Base-by-base conservation (phyloP, 1,140 invertebrate species). In the Ectropis grisescens region DNA sequence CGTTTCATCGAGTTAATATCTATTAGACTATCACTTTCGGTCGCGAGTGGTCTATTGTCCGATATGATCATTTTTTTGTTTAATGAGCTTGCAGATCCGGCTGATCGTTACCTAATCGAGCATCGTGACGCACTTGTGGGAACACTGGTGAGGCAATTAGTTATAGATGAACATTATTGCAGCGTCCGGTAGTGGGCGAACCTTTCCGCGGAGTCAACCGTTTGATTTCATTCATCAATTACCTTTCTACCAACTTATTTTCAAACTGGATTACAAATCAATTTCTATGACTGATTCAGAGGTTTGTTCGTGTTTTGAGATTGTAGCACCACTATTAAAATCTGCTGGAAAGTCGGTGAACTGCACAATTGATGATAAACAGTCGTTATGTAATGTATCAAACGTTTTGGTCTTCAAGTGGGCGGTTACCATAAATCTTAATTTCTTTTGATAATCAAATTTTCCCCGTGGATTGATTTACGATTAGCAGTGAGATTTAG, bases 1-100 rank as follows among this genome's bases (percentile, higher is more conserved):
- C 52, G 69, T 60, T 60, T 62, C 43, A 46, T 28, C 47, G 47
- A 37, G 57, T 56, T 64, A 55, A 59, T 64, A 67, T 67, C 55
- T 58, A 61, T 68, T 65, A 54, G 46, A 74, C 67, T 78, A 78
- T 78, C 66, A 78, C 72, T 78, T 72, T 74, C 64, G 45, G 61
- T 67, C 62, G 50, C 48, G 59, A 72, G 61, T 71, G 55, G 48
- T 65, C 61, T 65, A 68, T 75, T 75, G 72, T 75, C 46, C 38
- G 68, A 75, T 78, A 68, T 58, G 53, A 72, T 79, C 69, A 59
- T 58, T 65, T 66, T 71, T 66, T 66, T 61, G 46, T 58, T 59
- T 74, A 74, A 78, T 74, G 58, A 68, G 47, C 50, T 47, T 33
- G 55, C 52, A 60, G 58, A 69, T 75, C 70, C 66, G 66, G 70